Evolutionary conservation across 1,140 invertebrate species (phyloP), one percentile per base, ranked within the genome.

Genomic region (Bilobella aurantiaca): DNA sequence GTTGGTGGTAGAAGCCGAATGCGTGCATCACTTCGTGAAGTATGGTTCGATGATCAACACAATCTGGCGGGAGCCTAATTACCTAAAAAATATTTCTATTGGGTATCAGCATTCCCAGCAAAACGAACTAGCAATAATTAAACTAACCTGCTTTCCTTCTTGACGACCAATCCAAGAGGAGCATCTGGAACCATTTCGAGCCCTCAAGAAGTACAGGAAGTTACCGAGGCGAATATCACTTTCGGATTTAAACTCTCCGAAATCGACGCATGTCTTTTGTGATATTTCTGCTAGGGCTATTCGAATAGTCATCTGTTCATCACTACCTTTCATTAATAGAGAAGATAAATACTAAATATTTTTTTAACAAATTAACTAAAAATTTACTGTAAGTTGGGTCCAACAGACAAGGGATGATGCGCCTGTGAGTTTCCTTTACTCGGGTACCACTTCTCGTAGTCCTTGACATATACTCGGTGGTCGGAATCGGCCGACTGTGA

Each of bases 1-100:
- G 76, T 42, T 77, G 75, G 25, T 77, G 76, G 23, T 71, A 67
- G 16, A 78, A 68, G 25, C 76, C 76, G 25, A 77, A 64, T 12
- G 76, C 75, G 53, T 77, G 76, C 63, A 77, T 66, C 23, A 75
- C 74, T 63, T 77, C 76, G 62, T 77, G 76, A 16, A 73, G 56
- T 8, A 76, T 73, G 21, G 77, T 68, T 46, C 76, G 75, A 1
- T 29, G 27, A 3, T 12, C 23, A 62, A 64, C 58, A 27, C 63
- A 64, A 14, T 29, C 63, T 12, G 12, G 12, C 5, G 8, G 5
- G 5, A 56, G 53, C 21, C 12, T 5, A 12, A 56, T 27, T 56
- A 21, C 25, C 53, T 56, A 12, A 56, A 56, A 42, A 42, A 42
- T 18, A 42, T 42, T 42, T 8, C 34, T 12, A 42, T 42, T 18